phyloP scores from a whole-genome alignment of 2,113 vertebrate species.

The Pungitius pungitius region DNA sequence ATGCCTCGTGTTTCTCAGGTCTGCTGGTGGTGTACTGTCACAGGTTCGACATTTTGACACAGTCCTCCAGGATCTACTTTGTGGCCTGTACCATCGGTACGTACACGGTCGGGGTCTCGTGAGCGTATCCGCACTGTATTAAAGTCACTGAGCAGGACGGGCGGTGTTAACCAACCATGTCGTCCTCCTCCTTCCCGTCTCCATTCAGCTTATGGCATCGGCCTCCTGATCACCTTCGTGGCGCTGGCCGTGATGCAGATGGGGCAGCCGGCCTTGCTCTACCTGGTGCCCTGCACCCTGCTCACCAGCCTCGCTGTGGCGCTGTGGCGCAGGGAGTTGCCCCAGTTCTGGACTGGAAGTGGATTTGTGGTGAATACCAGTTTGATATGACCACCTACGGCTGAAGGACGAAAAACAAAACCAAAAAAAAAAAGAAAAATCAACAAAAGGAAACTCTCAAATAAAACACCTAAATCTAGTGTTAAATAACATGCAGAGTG shows the following conservation, averaged over 20 bases:
- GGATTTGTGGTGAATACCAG: conserved; percentile 99
- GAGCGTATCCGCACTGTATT: too few relatives aligned
- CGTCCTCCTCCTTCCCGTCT: not conserved
- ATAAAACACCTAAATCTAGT: conserved; percentile 52
- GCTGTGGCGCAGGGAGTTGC: conserved; percentile 90
- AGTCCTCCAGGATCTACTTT: conserved; percentile 93
- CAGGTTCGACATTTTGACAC: conserved; percentile 93
- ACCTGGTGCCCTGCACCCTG: conserved; percentile 96
- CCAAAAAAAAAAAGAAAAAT: conserved; percentile 10
- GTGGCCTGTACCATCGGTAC: conserved; percentile 92
- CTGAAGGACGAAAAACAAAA: conserved; percentile 46
- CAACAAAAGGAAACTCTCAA: not conserved
- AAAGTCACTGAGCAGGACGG: too few relatives aligned
- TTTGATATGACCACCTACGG: conserved; percentile 94
- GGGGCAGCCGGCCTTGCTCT: conserved; percentile 94
- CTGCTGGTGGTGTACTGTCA: conserved; percentile 95
- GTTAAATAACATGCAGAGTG: conserved; percentile 76
- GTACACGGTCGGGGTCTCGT: conserved; percentile 39
- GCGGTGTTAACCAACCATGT: too few relatives aligned
- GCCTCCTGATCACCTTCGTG: conserved; percentile 95
- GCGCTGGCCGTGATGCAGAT: conserved; percentile 94
- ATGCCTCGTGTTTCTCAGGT: conserved; percentile 75
- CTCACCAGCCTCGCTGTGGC: conserved; percentile 89
- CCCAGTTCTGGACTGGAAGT: conserved; percentile 96
- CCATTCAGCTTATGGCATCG: conserved; percentile 89